Base-by-base conservation (phyloP, 2,797 vertebrate genomes). In the Ctenopoma multispine region DNA sequence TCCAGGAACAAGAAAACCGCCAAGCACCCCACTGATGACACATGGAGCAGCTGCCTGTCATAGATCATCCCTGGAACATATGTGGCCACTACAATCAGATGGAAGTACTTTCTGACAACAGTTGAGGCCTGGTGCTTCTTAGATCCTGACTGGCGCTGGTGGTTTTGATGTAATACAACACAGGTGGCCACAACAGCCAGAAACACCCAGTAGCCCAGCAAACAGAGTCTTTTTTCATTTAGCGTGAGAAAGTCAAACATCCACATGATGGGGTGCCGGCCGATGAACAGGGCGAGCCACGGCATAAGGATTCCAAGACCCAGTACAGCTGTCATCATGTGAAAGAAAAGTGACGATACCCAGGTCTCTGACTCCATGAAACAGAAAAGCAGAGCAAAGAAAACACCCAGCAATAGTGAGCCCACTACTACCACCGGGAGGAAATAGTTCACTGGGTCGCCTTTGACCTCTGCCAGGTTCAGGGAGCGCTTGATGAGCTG, bases 401-500 rank as follows among this genome's bases (percentile, higher is more conserved):
- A 94, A 31, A 98, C 86, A 0, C 98, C 98, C 36, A 99, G 90
- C 34, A 99, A 66, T 49, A 98, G 88, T 0, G 96, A 94, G 24
- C 97, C 97, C 0, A 97, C 92, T 72, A 98, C 93, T 0, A 93
- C 92, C 0, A 99, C 97, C 1, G 98, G 94, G 55, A 99, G 95
- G 77, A 99, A 95, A 59, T 97, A 98, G 87, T 96, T 95, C 15
- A 96, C 90, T 0, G 97, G 97, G 41, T 99, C 96, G 0, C 95
- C 95, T 78, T 94, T 96, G 55, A 93, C 94, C 82, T 96, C 96
- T 0, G 92, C 63, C 15, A 95, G 81, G 1, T 93, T 96, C 70
- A 99, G 90, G 0, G 97, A 99, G 58, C 96, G 96, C 75, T 98
- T 99, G 88, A 99, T 97, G 79, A 99, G 97, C 92, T 98, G 98